Base-by-base conservation (phyloP, 2,113 vertebrate species). In the Perognathus longimembris region DNA sequence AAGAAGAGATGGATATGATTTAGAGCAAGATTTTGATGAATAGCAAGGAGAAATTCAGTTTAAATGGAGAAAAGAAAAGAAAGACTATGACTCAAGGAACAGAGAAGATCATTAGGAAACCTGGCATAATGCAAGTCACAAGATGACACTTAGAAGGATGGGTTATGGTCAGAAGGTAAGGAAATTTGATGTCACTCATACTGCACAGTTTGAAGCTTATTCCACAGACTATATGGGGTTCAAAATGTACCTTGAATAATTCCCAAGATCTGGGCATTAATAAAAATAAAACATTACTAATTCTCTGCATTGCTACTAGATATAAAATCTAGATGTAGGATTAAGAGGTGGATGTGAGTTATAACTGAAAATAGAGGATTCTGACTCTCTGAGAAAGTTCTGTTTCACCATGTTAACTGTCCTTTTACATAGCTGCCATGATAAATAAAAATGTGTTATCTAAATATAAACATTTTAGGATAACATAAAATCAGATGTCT, bases 211-310 rank as follows among this genome's bases (percentile, higher is more conserved):
- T 83, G 18, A 87, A 61, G 1, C 81, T 61, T 40, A 77, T 7
- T 66, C 17, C 77, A 0, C 4, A 89, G 28, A 59, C 8, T 21
- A 3, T 12, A 69, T 12, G 8, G 28, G 59, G 11, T 54, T 66
- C 14, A 80, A 90, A 83, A 67, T 82, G 5, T 36, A 74, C 8
- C 45, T 81, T 24, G 79, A 80, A 93, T 20, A 76, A 4, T 75
- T 36, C 17, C 14, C 40, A 89, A 85, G 50, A 92, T 74, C 2
- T 15, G 85, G 34, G 5, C 10, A 81, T 30, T 57, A 40, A 71
- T 89, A 15, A 85, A 93, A 89, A 57, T 18, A 78, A 11, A 22
- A 70, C 8, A 42, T 32, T 54, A 63, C 85, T 93, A 73, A 84
- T 64, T 64, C 7, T 12, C 63, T 87, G 18, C 5, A n/a, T 10